Percentiles rank a stretch among this genome's conserved stretches.
Evolutionary conservation across 2,888 invertebrate species (phyloP).

Genomic region (Antheraea yamamai): DNA sequence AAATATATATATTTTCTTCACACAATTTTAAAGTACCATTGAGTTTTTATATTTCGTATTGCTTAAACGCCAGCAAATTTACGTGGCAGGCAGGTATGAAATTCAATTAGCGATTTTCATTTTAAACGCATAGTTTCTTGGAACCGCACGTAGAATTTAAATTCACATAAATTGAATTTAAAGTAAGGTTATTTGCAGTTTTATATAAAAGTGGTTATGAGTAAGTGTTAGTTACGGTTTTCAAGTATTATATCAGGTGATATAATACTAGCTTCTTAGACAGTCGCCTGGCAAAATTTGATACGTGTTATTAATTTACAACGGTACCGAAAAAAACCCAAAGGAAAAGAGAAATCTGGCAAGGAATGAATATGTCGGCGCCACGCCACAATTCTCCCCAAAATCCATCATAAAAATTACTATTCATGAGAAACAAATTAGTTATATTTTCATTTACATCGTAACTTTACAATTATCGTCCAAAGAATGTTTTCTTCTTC

Average conservation of each 20-base stretch:
- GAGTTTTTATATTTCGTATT: background rate
- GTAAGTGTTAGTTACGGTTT: slow-evolving; percentile 18
- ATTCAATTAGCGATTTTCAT: background rate
- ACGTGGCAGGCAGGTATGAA: background rate
- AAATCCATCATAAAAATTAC: too few relatives aligned
- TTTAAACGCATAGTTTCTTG: slow-evolving; percentile 3
- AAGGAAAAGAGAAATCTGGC: too few relatives aligned
- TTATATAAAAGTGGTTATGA: background rate
- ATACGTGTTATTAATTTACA: too few relatives aligned
- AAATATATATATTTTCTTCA: background rate
- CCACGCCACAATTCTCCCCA: too few relatives aligned
- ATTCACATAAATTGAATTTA: slow-evolving; percentile 29
- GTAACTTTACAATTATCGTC: too few relatives aligned
- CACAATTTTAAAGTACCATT: background rate
- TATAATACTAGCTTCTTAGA: background rate
- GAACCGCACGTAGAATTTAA: background rate
- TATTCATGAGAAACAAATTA: too few relatives aligned
- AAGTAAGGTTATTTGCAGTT: background rate
- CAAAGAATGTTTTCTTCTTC: too few relatives aligned
- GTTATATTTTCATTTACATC: too few relatives aligned
- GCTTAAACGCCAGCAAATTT: background rate
- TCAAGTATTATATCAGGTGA: background rate
- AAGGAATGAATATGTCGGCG: too few relatives aligned
- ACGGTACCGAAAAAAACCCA: too few relatives aligned
- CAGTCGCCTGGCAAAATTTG: background rate